These are phyloP conservation scores for Romanogobio albipinnatus DNA, from an alignment of 2,113 vertebrate species.

Conservation along the genomic window DNA sequence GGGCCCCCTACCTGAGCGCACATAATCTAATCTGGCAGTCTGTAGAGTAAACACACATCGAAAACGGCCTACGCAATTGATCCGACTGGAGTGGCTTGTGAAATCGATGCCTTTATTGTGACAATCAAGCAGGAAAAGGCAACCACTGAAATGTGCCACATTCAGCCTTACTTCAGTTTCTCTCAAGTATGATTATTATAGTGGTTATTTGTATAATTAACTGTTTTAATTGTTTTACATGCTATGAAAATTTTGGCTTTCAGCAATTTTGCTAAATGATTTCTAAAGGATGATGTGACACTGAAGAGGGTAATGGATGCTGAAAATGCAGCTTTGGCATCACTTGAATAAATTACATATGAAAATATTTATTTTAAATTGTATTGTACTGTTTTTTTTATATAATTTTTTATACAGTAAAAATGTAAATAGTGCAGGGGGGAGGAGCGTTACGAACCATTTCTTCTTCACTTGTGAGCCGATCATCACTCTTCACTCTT, in stretches of 20 bases:
- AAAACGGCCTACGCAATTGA: conserved; percentile 37
- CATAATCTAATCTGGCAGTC: conserved; percentile 74
- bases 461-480: too few relatives aligned
- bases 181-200: background rate
- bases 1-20: conserved; percentile 64
- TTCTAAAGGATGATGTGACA: too few relatives aligned
- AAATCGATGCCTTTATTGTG: conserved; percentile 53
- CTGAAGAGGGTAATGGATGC: too few relatives aligned
- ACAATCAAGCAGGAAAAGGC: conserved; percentile 16
- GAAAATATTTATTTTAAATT: too few relatives aligned
- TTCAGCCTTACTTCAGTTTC: background rate
- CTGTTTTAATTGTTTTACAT: background rate
- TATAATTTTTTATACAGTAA: too few relatives aligned
- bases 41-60: conserved; percentile 49
- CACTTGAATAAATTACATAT: too few relatives aligned
- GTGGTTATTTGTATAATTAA: background rate
- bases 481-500: too few relatives aligned
- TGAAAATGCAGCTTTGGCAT: too few relatives aligned
- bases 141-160: background rate
- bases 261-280: too few relatives aligned
- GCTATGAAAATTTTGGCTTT: background rate
- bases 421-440: too few relatives aligned
- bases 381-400: too few relatives aligned
- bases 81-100: conserved; percentile 40
- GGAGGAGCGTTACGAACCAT: too few relatives aligned